A percentile compares a stretch with the other conserved stretches of the same genome.
Evolutionary conservation across 1,140 invertebrate species (phyloP).

Genomic region (Lucilia sericata): DNA sequence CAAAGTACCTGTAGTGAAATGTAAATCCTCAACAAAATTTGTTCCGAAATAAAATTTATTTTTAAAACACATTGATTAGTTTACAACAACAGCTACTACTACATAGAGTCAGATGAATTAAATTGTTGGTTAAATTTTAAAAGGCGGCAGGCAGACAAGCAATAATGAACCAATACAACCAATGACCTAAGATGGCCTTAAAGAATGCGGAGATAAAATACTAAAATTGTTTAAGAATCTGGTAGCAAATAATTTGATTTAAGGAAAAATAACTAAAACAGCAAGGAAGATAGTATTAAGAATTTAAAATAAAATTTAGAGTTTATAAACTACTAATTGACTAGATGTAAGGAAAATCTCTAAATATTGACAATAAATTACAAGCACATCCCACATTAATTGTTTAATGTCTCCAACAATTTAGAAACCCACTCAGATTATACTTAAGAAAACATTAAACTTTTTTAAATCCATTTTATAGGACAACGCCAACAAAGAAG

Average conservation of each 20-base stretch:
- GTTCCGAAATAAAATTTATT: not conserved
- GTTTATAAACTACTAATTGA: too few relatives aligned
- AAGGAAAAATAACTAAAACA: not conserved
- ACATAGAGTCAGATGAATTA: not conserved
- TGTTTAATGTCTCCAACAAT: not conserved
- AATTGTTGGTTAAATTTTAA: not conserved
- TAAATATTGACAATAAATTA: not conserved
- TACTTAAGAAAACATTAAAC: too few relatives aligned
- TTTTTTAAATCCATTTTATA: not conserved
- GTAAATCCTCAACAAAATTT: not conserved
- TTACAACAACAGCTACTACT: not conserved
- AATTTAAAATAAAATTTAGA: too few relatives aligned
- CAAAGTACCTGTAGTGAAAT: not conserved
- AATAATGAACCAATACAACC: not conserved
- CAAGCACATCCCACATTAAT: not conserved
- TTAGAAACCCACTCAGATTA: not conserved
- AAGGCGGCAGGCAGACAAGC: not conserved
- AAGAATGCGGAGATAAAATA: slow-evolving; percentile 36
- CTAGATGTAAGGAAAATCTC: too few relatives aligned
- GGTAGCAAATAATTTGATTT: not conserved
- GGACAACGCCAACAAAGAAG: not conserved
- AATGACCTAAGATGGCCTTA: slow-evolving; percentile 35
- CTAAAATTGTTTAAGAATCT: not conserved
- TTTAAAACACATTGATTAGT: not conserved
- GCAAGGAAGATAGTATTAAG: too few relatives aligned